phyloP scores from a whole-genome alignment of 2,113 vertebrate species.

The Brevimyrus niger region DNA sequence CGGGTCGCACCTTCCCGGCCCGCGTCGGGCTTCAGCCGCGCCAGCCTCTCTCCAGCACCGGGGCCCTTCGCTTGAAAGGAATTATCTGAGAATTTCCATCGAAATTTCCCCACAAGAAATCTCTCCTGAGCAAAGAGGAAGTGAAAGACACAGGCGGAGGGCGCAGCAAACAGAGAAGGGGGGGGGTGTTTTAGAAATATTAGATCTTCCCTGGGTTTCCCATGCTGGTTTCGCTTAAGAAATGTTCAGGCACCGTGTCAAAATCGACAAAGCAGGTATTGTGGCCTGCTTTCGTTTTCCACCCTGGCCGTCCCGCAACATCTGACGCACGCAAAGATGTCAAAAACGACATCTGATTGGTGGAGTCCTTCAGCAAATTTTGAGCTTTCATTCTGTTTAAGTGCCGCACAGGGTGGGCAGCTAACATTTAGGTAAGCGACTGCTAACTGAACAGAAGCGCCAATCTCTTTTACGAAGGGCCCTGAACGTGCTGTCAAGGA shows the following conservation, averaged over 20 bases:
- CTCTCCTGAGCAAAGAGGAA: not conserved
- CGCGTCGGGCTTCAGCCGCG: not conserved
- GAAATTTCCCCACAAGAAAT: not conserved
- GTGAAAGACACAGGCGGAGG: not conserved
- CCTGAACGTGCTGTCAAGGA: not conserved
- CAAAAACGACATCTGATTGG: not conserved
- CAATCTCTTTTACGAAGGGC: conserved; percentile 14
- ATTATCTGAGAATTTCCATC: not conserved
- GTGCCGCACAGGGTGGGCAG: not conserved
- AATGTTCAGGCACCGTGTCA: not conserved
- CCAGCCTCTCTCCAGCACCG: not conserved
- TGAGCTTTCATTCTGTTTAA: not conserved
- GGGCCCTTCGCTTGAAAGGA: not conserved
- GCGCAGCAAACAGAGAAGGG: too few species aligned
- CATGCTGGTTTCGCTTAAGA: not conserved
- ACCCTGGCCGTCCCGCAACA: not conserved
- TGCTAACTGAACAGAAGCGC: not conserved
- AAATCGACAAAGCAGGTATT: not conserved
- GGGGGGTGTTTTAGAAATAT: not conserved
- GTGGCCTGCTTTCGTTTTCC: not conserved
- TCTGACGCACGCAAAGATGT: not conserved
- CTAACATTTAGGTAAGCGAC: not conserved
- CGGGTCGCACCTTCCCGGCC: not conserved
- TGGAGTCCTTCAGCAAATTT: not conserved
- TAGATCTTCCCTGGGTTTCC: conserved; percentile 3